Conservation (phyloP, 2,888 invertebrate genomes). For the Drosophila formosana region DNA sequence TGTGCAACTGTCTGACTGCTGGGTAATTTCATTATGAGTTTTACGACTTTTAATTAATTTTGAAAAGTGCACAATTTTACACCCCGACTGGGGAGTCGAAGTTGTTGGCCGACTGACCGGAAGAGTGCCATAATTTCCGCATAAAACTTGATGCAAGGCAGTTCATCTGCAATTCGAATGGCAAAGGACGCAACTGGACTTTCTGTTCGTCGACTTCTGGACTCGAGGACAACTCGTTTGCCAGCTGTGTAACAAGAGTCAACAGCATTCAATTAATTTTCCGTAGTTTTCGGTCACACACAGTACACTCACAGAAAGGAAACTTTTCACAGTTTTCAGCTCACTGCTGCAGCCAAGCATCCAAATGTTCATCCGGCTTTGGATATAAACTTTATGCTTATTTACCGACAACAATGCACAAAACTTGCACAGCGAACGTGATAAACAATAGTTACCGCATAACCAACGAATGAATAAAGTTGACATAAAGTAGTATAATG, state of each 20-base stretch:
- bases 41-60: conserved; percentile 79
- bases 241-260: conserved; percentile 52
- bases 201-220: conserved; percentile 1
- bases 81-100: conserved; percentile 27
- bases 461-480: not conserved
- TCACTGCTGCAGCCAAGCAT: conserved; percentile 31
- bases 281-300: conserved; percentile 44
- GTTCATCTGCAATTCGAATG: conserved; percentile 73
- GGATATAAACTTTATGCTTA: conserved; percentile 62
- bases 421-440: conserved; percentile 16
- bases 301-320: conserved; percentile 22
- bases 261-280: conserved; percentile 76
- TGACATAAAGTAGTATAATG: not conserved
- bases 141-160: conserved; percentile 67
- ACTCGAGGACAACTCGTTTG: conserved; percentile 17
- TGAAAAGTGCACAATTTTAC: conserved; percentile 75
- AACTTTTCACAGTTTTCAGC: conserved; percentile 35
- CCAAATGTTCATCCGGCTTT: conserved; percentile 51
- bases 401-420: conserved; percentile 36
- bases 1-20: conserved; percentile 25
- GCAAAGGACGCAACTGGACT: conserved; percentile 9
- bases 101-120: conserved; percentile 48
- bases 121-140: conserved; percentile 74
- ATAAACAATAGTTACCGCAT: conserved; percentile 3
- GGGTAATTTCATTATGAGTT: conserved; percentile 75